A percentile compares a stretch with the other conserved stretches of the same genome.
Conservation (phyloP, 2,888 invertebrate genomes). For the Apodemia mormo region DNA sequence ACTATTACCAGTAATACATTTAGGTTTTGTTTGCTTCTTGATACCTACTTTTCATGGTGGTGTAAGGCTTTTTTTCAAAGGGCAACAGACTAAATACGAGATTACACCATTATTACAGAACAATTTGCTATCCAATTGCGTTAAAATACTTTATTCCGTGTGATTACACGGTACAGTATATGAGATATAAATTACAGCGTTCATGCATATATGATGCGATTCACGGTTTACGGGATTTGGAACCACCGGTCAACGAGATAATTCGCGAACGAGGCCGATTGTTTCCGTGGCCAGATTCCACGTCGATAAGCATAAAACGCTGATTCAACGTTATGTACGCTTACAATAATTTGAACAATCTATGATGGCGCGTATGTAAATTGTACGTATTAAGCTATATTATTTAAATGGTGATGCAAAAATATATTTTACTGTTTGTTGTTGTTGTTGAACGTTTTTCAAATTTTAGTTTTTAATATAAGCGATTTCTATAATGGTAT, state of each 20-base stretch:
- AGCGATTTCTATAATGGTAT: too few species aligned
- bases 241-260: constrained; percentile 52
- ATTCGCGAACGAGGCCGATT: constrained; percentile 58
- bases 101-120: not conserved
- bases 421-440: not conserved
- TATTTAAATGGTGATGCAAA: not conserved
- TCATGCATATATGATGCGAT: constrained; percentile 40
- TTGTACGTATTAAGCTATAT: not conserved
- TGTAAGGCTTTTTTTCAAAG: too few species aligned
- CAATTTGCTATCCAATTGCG: not conserved
- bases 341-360: not conserved
- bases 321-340: constrained; percentile 10
- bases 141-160: constrained; percentile 2
- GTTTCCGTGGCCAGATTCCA: constrained; percentile 55
- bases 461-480: too few species aligned
- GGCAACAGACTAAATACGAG: too few species aligned
- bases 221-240: constrained; percentile 52
- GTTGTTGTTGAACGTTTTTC: too few species aligned
- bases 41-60: too few species aligned
- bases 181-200: constrained; percentile 21
- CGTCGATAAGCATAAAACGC: constrained; percentile 49
- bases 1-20: too few species aligned
- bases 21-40: too few species aligned
- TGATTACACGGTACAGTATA: constrained; percentile 9
- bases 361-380: not conserved